A percentile compares a stretch with the other conserved stretches of the same genome.
Conservation (phyloP, 2,888 invertebrate species). For the Drosophila formosana region DNA sequence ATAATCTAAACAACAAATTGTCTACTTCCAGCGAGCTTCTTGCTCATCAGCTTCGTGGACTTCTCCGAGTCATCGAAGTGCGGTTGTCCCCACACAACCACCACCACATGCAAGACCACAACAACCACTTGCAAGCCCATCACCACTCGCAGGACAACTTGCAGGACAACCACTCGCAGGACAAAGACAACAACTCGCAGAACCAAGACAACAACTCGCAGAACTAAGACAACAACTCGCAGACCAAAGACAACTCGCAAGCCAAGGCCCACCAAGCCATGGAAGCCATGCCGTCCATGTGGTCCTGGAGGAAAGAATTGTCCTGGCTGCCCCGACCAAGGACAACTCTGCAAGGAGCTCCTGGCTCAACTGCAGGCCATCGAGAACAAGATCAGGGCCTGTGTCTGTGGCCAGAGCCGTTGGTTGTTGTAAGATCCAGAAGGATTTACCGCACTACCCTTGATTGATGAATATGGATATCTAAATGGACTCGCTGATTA, state of each 20-base stretch:
- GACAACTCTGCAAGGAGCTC: conserved; percentile 22
- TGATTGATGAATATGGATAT: not conserved
- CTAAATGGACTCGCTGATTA: too few relatives aligned
- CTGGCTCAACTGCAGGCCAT: not conserved
- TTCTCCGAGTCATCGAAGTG: not conserved
- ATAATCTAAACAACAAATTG: not conserved
- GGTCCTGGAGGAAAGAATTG: conserved; percentile 45
- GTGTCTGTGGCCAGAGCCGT: conserved; percentile 39
- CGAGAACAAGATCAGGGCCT: conserved; percentile 10
- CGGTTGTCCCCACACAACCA: not conserved
- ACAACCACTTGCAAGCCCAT: not conserved
- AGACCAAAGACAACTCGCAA: not conserved
- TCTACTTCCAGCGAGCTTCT: conserved; percentile 2
- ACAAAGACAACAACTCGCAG: not conserved
- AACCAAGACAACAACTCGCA: not conserved
- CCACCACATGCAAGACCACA: not conserved
- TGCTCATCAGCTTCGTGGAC: conserved; percentile 8
- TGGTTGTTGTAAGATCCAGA: not conserved
- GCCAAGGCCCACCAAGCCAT: not conserved
- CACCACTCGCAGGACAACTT: too few relatives aligned
- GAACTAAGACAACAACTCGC: not conserved
- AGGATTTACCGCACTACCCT: not conserved
- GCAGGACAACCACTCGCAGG: too few relatives aligned
- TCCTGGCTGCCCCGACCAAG: conserved; percentile 13
- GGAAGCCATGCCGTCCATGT: conserved; percentile 28